These are phyloP conservation scores for Amiota minor DNA, from an alignment of 2,888 invertebrate species.

Conservation along the genomic window DNA sequence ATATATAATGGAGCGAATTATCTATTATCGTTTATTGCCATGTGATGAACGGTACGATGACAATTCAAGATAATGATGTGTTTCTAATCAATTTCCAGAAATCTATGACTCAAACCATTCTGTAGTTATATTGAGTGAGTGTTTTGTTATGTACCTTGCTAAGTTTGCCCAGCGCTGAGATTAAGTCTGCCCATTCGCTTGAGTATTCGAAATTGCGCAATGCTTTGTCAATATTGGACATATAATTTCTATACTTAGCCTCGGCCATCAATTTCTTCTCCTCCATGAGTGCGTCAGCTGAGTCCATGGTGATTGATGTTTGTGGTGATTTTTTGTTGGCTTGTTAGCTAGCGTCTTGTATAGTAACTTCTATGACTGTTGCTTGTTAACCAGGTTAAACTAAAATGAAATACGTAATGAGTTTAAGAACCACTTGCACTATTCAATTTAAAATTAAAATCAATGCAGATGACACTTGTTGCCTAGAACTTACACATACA, in stretches of 20 bases:
- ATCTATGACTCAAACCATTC: too few species aligned
- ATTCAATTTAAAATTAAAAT: not conserved
- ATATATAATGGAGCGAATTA: too few species aligned
- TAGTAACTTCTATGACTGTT: too few species aligned
- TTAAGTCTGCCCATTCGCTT: constrained; percentile 96
- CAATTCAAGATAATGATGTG: too few species aligned
- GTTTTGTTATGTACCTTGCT: constrained; percentile 81
- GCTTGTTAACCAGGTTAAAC: too few species aligned
- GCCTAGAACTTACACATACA: not conserved
- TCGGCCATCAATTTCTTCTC: constrained; percentile 87
- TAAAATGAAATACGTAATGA: not conserved
- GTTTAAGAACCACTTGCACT: not conserved
- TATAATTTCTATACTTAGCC: constrained; percentile 86
- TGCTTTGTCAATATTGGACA: constrained; percentile 88
- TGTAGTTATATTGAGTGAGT: not conserved
- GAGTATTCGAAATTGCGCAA: constrained; percentile 92
- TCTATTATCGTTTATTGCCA: too few species aligned
- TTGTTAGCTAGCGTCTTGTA: not conserved
- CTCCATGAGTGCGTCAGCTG: constrained; percentile 75
- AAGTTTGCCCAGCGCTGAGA: constrained; percentile 89
- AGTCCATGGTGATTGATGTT: constrained; percentile 65
- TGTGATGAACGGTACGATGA: too few species aligned
- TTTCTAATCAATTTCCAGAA: too few species aligned
- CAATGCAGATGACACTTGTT: constrained; percentile 9
- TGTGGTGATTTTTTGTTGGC: not conserved